These are phyloP conservation scores for Sebastes fasciatus DNA, from an alignment of 2,113 vertebrate species.

Conservation along the genomic window DNA sequence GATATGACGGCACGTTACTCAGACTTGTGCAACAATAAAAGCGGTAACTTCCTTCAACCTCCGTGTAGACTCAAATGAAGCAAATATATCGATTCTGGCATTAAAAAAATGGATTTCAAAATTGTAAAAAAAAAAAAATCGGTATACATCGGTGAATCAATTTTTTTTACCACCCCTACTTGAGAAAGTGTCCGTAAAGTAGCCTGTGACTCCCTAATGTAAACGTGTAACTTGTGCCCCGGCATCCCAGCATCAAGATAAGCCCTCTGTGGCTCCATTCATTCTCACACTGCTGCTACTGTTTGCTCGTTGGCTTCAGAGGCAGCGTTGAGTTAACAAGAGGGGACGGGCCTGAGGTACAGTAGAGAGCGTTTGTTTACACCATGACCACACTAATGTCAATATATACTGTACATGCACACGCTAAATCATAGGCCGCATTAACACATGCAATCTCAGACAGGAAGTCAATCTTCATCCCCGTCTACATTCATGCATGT, in stretches of 20 bases:
- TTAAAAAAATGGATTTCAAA: no score
- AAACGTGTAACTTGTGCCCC: not conserved
- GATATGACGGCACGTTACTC: no score
- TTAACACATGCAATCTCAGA: not conserved
- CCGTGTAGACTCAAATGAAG: no score
- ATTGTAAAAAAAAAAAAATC: no score
- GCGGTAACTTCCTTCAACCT: no score
- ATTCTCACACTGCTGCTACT: constrained; percentile 30
- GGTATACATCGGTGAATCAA: no score
- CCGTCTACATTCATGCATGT: not conserved
- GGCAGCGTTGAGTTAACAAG: constrained; percentile 1
- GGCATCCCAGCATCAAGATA: constrained; percentile 23
- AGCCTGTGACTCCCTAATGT: not conserved
- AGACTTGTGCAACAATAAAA: no score
- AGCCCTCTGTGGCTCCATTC: constrained; percentile 15
- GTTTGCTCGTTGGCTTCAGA: constrained; percentile 35
- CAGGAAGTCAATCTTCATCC: not conserved
- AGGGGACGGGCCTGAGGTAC: constrained; percentile 10
- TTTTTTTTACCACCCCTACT: no score
- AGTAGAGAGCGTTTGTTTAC: constrained; percentile 23
- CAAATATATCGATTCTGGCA: no score
- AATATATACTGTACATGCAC: not conserved
- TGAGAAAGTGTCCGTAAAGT: not conserved
- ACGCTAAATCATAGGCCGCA: not conserved
- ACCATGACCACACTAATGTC: constrained; percentile 7